A percentile compares a stretch with the other conserved stretches of the same genome.
Conservation (phyloP, 64 coral and sea anemone genomes). For the Trachythela sp. region DNA sequence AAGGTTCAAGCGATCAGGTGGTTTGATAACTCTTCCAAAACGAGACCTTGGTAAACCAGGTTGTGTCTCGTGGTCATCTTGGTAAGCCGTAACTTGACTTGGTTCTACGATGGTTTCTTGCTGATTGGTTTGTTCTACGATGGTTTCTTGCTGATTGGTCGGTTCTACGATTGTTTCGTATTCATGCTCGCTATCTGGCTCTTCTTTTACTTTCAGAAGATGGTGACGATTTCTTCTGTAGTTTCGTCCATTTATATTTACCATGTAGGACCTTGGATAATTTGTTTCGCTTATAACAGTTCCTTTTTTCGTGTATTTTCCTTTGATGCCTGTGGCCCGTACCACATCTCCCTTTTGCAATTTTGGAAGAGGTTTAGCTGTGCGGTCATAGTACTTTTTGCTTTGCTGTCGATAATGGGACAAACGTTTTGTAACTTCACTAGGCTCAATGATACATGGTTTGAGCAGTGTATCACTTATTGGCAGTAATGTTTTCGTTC, state of each 20-base stretch:
- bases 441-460: constrained; percentile 22
- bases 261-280: constrained; percentile 38
- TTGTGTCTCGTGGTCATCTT: too few relatives aligned
- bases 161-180: too few relatives aligned
- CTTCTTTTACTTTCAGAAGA: constrained; percentile 31
- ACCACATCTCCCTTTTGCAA: constrained; percentile 25
- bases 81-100: too few relatives aligned
- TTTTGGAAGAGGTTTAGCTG: constrained; percentile 6
- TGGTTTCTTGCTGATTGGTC: too few relatives aligned
- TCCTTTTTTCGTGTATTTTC: not conserved
- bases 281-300: constrained; percentile 1
- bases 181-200: constrained; percentile 11
- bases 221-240: constrained; percentile 18
- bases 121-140: too few relatives aligned
- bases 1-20: too few relatives aligned
- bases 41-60: too few relatives aligned
- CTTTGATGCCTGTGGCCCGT: not conserved
- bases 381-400: constrained; percentile 18
- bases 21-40: too few relatives aligned
- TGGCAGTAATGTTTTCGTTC: constrained; percentile 31
- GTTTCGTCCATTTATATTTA: not conserved
- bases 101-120: too few relatives aligned
- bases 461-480: not conserved
- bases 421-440: not conserved
- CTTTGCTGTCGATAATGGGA: not conserved